Conservation (phyloP, 2,797 vertebrate genomes). For the Fistularia tabacaria region DNA sequence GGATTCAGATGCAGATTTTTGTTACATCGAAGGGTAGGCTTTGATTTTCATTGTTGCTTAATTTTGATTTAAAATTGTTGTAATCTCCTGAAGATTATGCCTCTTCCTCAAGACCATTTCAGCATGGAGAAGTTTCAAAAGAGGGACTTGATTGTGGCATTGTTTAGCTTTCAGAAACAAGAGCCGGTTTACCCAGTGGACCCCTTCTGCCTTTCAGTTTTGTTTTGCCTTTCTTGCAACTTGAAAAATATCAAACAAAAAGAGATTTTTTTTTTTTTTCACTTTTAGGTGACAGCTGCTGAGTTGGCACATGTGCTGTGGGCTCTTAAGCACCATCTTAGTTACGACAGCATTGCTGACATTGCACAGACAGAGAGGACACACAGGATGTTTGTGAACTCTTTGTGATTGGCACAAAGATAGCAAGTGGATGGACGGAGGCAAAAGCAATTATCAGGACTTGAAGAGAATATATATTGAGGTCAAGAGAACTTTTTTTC, state of each 20-base stretch:
- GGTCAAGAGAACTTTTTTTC: constrained; percentile 61
- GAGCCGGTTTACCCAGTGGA: constrained; percentile 40
- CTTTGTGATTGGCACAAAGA: constrained; percentile 64
- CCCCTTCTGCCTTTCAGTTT: constrained; percentile 24
- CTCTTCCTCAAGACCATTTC: constrained; percentile 39
- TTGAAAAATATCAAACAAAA: constrained; percentile 51
- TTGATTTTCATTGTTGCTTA: too few relatives aligned
- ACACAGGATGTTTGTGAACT: constrained; percentile 42
- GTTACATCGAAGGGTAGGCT: too few relatives aligned
- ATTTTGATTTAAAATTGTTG: constrained; percentile 5
- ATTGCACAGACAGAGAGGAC: constrained; percentile 50
- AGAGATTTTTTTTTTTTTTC: constrained; percentile 43
- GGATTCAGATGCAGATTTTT: too few relatives aligned
- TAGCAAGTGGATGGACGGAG: constrained; percentile 57
- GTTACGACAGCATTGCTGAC: constrained; percentile 60
- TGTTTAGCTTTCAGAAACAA: constrained; percentile 13
- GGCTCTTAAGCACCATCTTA: constrained; percentile 50
- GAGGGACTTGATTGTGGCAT: constrained; percentile 1
- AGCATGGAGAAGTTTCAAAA: constrained; percentile 20
- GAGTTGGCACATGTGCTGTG: constrained; percentile 58
- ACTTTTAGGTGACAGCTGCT: constrained; percentile 63
- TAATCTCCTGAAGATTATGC: constrained; percentile 1
- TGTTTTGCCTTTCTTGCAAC: constrained; percentile 49
- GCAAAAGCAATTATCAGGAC: constrained; percentile 64
- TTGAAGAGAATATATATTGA: constrained; percentile 54